Base-by-base conservation (phyloP, 1,140 invertebrate genomes). In the Argopecten irradians region DNA sequence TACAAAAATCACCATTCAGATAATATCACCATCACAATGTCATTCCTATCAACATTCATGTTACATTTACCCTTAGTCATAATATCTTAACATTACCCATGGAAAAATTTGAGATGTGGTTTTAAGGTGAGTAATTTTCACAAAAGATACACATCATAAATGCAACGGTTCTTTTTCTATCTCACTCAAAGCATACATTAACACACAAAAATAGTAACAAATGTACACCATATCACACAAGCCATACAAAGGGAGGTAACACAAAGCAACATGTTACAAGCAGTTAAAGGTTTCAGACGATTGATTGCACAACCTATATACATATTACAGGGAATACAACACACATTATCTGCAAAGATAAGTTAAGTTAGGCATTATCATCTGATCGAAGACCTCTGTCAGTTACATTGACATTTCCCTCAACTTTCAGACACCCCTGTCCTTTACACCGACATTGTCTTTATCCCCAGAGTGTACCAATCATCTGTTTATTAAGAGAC, bases 391-490 rank as follows among this genome's bases (percentile, higher is more conserved):
- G 36, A 39, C 36, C 36, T 13, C 36, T 39, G 13, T 8, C 36
- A 8, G 5, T 13, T 39, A 39, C 13, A 13, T 39, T 39, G 36
- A 39, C 36, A 13, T 39, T 8, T 5, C 36, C 36, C 46, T 85
- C 83, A 86, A 89, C 55, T 82, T 87, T 46, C 19, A 84, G 55
- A 83, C 41, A 71, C 41, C 86, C 13, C 33, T 36, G 83, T 34
- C 34, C 32, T 84, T 35, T 39, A 90, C 46, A 85, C 88, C 88
- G 22, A 90, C 87, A 55, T 90, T 87, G 22, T 84, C 84, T 22
- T 43, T 22, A 19, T 46, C 33, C 13, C 46, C 83, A 82, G n/a
- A 13, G 36, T 71, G 22, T 71, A 71, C 55, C 55, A 28, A 71
- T n/a, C 55, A n/a, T 16, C 28, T n/a, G 55, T 71, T 28, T 13